Evolutionary conservation across 2,113 vertebrate genomes (phyloP).

Genomic region (Spermophilus dauricus): DNA sequence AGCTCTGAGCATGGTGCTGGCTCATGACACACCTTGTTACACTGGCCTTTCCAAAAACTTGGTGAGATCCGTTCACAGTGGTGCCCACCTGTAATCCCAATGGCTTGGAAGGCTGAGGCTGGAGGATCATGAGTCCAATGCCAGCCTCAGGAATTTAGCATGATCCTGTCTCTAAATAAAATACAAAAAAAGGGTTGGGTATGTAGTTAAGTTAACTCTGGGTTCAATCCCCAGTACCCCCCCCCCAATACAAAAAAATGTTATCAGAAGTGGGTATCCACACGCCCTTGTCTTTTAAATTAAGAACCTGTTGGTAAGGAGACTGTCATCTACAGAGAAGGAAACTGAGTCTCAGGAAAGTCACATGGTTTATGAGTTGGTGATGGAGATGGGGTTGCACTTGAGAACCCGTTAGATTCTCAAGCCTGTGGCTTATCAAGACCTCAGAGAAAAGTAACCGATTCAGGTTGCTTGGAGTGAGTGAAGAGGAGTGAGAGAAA

Average conservation of each 20-base stretch:
- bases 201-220: too few species aligned
- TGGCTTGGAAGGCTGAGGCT: too few species aligned
- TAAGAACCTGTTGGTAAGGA: not conserved
- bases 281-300: too few species aligned
- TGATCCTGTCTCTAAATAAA: too few species aligned
- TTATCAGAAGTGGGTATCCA: too few species aligned
- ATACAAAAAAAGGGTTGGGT: too few species aligned
- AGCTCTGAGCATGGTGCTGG: not conserved
- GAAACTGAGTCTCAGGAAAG: not conserved
- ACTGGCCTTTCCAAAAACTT: not conserved
- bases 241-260: not conserved
- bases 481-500: not conserved
- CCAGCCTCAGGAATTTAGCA: too few species aligned
- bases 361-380: not conserved
- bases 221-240: too few species aligned
- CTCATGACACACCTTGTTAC: not conserved
- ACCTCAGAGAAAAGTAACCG: not conserved
- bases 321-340: not conserved
- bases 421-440: not conserved
- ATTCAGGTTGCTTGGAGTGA: not conserved
- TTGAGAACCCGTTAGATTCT: not conserved
- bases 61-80: too few species aligned
- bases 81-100: too few species aligned
- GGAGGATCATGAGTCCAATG: too few species aligned
- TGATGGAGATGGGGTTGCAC: not conserved